phyloP scores from a whole-genome alignment of 2,113 vertebrate genomes.

The Cettia cetti region DNA sequence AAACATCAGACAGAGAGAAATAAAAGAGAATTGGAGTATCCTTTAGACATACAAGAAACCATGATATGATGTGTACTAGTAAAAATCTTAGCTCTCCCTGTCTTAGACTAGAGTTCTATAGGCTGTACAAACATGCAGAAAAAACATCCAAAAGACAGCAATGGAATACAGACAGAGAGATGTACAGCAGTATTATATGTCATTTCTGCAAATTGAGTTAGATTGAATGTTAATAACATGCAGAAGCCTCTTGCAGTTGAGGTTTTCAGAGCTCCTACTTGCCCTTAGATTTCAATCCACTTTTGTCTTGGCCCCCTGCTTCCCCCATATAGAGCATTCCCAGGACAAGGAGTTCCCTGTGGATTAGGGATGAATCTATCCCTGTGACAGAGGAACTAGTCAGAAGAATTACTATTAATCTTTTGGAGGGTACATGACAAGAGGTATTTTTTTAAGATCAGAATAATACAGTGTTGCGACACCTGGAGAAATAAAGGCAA shows the following conservation, averaged over 20 bases:
- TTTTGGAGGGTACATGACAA: not conserved
- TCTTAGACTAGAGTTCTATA: not conserved
- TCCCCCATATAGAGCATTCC: not conserved
- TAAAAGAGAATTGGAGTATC: not conserved
- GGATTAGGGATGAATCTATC: not conserved
- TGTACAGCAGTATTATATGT: not conserved
- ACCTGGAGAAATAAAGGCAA: not conserved
- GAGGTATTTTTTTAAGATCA: not conserved
- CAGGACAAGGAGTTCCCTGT: not conserved
- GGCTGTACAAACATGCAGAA: not conserved
- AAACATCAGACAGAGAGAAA: not conserved
- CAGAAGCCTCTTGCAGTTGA: not conserved
- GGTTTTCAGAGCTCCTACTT: not conserved
- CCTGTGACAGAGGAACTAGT: not conserved
- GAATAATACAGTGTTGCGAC: not conserved
- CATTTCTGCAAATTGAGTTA: slow-evolving; percentile 1
- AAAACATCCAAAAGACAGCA: not conserved
- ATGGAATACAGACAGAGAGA: not conserved
- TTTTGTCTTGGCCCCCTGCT: not conserved
- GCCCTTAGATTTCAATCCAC: not conserved
- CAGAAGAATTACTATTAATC: not conserved
- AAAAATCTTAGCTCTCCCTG: not conserved
- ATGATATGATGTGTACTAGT: not conserved
- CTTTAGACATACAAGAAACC: not conserved
- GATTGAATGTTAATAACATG: not conserved